Percentiles rank a stretch among this genome's conserved stretches.
Evolutionary conservation across 1,140 invertebrate species (phyloP).

Genomic region (Drosophila guanche): DNA sequence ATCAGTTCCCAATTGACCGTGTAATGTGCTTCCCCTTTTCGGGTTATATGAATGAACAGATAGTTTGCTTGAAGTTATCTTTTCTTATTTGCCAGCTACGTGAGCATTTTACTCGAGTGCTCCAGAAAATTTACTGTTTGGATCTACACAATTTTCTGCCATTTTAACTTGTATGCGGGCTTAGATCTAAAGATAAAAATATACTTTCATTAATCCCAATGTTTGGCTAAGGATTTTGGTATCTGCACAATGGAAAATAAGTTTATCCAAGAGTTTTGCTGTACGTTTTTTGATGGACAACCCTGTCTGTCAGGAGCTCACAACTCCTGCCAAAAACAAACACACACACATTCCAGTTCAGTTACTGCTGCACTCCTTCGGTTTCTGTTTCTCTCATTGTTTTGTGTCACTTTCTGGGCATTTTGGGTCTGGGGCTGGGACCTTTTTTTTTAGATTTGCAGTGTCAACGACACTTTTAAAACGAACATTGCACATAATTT

Average conservation of each 20-base stretch:
- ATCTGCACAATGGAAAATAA: conserved; percentile 8
- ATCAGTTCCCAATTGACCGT: conserved; percentile 61
- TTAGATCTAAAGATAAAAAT: too few species aligned
- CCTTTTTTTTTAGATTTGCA: conserved; percentile 38
- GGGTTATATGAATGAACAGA: conserved; percentile 4
- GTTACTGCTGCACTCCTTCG: conserved; percentile 1
- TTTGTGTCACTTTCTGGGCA: conserved; percentile 30
- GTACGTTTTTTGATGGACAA: conserved; percentile 31
- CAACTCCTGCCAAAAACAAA: conserved; percentile 32
- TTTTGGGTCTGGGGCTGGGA: not conserved
- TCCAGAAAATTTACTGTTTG: conserved; percentile 17
- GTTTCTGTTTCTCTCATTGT: conserved; percentile 3
- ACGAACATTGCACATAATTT: conserved; percentile 47
- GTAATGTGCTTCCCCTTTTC: conserved; percentile 46
- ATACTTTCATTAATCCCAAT: too few species aligned
- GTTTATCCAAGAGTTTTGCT: conserved; percentile 31
- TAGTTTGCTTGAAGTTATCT: conserved; percentile 31
- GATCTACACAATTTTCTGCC: conserved; percentile 22
- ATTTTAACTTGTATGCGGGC: conserved; percentile 13
- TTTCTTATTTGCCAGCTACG: conserved; percentile 31
- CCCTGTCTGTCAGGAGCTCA: conserved; percentile 38
- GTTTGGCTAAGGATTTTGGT: not conserved
- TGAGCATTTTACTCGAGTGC: conserved; percentile 42
- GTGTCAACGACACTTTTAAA: conserved; percentile 52
- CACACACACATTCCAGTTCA: conserved; percentile 16